Evolutionary conservation across 2,888 invertebrate genomes (phyloP), one percentile per base, ranked within the genome.

Genomic region (Polia nebulosa): DNA sequence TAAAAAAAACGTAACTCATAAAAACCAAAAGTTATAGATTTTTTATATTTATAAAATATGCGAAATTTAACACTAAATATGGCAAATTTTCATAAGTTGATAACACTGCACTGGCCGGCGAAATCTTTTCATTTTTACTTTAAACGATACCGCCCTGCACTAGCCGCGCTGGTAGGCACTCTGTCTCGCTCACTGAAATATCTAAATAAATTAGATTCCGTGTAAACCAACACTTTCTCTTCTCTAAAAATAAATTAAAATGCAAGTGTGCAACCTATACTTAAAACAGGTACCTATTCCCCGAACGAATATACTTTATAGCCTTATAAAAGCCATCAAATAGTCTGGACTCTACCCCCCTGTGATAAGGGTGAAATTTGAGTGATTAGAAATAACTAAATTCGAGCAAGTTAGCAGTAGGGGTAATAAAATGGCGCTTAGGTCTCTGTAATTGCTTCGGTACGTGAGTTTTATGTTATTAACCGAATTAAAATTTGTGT

Each of bases 341-440:
- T 34, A 20, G 15, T 44, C 49, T 58, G 44, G 11, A 75, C 80
- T 69, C 47, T 83, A 71, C 17, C 0, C 0, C 15, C 8, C 25
- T 1, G 61, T 8, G 2, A 55, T 81, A 81, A 64, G 49, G 59
- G 41, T 55, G 57, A 69, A 66, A 72, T 76, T 83, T 13, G 17
- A 11, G 39, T 70, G 66, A 44, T 32, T 41, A 69, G 71, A 80
- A 76, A 76, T 76, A 80, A 82, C 81, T 76, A 72, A 82, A 80
- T 81, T 80, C 80, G 66, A 71, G 51, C 55, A 82, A 82, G 84
- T 86, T 82, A 81, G 72, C 77, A 80, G 83, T 76, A 62, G 67
- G 73, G 64, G 80, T 74, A 56, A 86, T 90, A 88, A 90, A 90
- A 88, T 87, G 84, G 81, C 86, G 84, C 87, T 89, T 85, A 82